Percentiles rank a stretch among this genome's conserved stretches.
Evolutionary conservation across 2,113 vertebrate genomes (phyloP).

Genomic region (Hassar affinis): DNA sequence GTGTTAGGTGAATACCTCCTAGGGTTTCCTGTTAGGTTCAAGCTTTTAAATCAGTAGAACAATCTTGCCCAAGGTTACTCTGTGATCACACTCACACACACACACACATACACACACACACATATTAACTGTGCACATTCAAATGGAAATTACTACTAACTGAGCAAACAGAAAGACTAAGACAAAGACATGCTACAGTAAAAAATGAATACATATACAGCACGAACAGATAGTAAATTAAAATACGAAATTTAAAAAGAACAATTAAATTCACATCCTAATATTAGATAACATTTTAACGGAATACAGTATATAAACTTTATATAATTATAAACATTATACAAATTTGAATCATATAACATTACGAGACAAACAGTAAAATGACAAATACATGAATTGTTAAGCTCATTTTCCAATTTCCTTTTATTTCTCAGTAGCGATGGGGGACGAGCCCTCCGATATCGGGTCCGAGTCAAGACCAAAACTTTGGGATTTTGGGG

Average conservation of each 20-base stretch:
- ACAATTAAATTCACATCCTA: too few species aligned
- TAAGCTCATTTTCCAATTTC: neutral
- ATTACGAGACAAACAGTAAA: neutral
- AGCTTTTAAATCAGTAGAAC: neutral
- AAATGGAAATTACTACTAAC: neutral
- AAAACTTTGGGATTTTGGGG: too few species aligned
- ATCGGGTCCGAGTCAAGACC: too few species aligned
- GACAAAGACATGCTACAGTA: neutral
- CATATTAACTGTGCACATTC: neutral
- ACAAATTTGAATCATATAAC: neutral
- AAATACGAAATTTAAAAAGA: neutral
- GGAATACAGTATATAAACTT: neutral
- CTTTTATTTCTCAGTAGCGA: neutral
- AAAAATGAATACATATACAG: neutral
- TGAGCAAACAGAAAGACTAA: neutral
- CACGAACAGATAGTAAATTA: neutral
- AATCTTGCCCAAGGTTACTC: conserved; percentile 1
- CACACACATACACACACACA: neutral
- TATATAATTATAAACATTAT: neutral
- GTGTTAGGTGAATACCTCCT: neutral
- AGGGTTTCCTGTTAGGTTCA: neutral
- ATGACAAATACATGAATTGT: neutral
- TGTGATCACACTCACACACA: neutral
- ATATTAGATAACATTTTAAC: neutral
- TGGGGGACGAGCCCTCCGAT: too few species aligned